A percentile compares a stretch with the other conserved stretches of the same genome.
phyloP scores from a whole-genome alignment of 2,113 vertebrate genomes.

The Sinocyclocheilus anophthalmus region DNA sequence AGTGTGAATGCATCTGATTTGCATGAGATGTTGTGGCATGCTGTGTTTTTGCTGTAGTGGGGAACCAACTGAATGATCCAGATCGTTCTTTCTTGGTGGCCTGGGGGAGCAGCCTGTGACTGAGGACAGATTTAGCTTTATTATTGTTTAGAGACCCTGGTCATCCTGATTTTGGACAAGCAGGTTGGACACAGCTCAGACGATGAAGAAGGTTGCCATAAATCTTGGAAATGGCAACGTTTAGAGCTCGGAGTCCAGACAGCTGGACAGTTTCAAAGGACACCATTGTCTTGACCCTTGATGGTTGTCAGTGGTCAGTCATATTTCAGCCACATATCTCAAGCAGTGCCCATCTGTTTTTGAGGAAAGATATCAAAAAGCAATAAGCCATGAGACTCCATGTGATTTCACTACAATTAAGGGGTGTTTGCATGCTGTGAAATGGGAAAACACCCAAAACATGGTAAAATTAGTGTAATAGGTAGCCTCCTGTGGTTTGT shows the following conservation, averaged over 20 bases:
- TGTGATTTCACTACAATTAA: not conserved
- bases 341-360: not conserved
- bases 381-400: not conserved
- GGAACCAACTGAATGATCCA: conserved; percentile 30
- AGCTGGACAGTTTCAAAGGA: conserved; percentile 4
- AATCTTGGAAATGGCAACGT: conserved; percentile 8
- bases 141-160: not conserved
- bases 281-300: not conserved
- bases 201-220: not conserved
- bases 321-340: not conserved
- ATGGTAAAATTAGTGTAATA: not conserved
- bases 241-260: not conserved
- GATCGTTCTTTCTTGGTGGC: conserved; percentile 28
- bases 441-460: not conserved
- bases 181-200: not conserved
- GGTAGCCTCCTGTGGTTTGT: not conserved
- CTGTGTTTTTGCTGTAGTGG: conserved; percentile 39
- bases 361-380: not conserved
- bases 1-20: conserved; percentile 38
- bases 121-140: conserved; percentile 14
- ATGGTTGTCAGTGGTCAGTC: not conserved
- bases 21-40: conserved; percentile 37
- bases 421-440: not conserved
- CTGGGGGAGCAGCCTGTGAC: not conserved
- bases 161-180: conserved; percentile 12